Conservation (phyloP, 2,888 invertebrate genomes). For the Eilema griseolum region DNA sequence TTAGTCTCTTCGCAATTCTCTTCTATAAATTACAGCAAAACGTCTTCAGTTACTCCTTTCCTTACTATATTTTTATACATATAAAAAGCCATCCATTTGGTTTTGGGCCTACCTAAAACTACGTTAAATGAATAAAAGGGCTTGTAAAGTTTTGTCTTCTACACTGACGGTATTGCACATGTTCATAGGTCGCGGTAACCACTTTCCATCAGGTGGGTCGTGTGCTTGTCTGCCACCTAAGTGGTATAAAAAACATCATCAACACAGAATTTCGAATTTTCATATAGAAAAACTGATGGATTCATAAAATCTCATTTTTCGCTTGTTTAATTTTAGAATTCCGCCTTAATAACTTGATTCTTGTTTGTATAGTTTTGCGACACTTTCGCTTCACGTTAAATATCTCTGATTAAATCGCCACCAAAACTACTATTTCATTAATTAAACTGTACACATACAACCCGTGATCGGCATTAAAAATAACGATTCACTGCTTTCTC, state of each 20-base stretch:
- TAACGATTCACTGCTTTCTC: not conserved
- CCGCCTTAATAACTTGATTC: not conserved
- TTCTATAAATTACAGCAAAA: not conserved
- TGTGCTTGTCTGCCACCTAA: no score
- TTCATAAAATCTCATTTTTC: no score
- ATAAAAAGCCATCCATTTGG: not conserved
- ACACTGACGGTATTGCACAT: no score
- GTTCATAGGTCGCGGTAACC: no score
- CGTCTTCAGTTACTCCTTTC: not conserved
- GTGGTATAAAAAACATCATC: no score
- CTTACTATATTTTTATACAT: not conserved
- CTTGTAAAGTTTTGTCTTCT: no score
- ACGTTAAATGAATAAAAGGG: no score
- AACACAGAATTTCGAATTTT: not conserved
- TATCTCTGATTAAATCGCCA: not conserved
- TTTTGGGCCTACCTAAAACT: not conserved
- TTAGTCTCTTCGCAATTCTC: not conserved
- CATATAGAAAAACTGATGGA: not conserved
- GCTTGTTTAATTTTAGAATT: no score
- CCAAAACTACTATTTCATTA: not conserved
- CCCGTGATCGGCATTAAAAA: slow-evolving; percentile 11
- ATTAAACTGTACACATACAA: slow-evolving; percentile 10
- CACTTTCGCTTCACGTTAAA: not conserved
- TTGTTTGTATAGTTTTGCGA: not conserved
- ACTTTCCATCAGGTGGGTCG: no score